Base-by-base conservation (phyloP, 2,797 vertebrate genomes). In the Pogonophryne albipinna region DNA sequence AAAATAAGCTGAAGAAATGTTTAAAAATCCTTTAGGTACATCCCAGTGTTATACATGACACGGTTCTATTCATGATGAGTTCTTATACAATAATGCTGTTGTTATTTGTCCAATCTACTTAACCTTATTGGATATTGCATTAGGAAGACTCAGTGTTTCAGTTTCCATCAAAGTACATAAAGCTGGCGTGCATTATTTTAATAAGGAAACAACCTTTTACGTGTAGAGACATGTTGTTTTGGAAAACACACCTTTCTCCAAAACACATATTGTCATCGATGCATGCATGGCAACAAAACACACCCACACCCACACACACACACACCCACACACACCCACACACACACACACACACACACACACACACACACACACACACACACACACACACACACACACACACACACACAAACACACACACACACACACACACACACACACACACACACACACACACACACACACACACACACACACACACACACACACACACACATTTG, bases 241-340 rank as follows among this genome's bases (percentile, higher is more conserved):
- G 57, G 59, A 66, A 78, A 50, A 42, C 42, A 42, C 73, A 47
- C 68, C 17, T 41, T 47, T 61, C 8, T 62, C 14, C n/a, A 57
- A 58, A 42, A 68, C 59, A 46, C 63, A 67, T 23, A 55, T 1
- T 44, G n/a, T 55, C 76, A 60, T 1, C 56, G 59, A 65, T 61
- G 64, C 12, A 69, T 17, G 42, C 61, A 59, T 23, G 16, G 47
- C 52, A 53, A 47, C 3, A 6, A 61, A 60, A 56, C 69, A 60
- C n/a, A 38, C 50, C 2, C 34, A 38, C 34, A 51, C 23, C 49
- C 15, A 27, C 15, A 42, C 8, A 46, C 34, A 67, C 34, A 38
- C 47, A 38, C 34, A 42, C 8, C 27, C 20, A 67, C 34, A 38
- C 47, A 6, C 6, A 38, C 34, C 8, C 34, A 1, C 34, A 34